phyloP scores from a whole-genome alignment of 2,113 vertebrate species.

The Ameiurus melas region DNA sequence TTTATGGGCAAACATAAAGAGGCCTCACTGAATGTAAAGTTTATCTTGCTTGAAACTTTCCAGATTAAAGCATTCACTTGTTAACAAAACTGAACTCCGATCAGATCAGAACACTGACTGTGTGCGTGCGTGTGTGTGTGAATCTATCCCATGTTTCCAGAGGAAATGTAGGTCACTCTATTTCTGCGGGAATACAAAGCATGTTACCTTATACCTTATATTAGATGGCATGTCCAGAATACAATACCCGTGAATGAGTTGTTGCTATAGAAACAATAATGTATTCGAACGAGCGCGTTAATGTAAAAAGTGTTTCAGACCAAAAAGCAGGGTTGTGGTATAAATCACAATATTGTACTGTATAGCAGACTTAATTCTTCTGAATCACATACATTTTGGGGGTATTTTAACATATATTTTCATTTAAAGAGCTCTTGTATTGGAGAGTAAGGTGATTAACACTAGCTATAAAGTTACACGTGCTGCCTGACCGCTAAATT shows the following conservation, averaged over 20 bases:
- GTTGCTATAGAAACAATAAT: neutral
- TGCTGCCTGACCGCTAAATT: neutral
- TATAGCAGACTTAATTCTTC: neutral
- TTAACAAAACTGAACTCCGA: neutral
- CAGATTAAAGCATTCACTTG: neutral
- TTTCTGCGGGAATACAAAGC: neutral
- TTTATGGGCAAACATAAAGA: neutral
- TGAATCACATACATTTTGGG: neutral
- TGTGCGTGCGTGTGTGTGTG: neutral
- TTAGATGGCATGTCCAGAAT: neutral
- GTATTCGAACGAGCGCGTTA: neutral
- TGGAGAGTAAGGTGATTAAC: neutral
- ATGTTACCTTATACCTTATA: neutral
- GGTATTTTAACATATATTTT: neutral
- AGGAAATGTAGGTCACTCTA: slow-evolving; percentile 6
- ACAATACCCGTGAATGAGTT: neutral
- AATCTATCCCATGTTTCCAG: neutral
- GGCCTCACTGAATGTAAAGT: neutral
- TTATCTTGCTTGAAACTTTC: neutral
- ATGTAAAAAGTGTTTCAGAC: neutral
- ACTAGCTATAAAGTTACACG: neutral
- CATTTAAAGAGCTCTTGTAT: neutral
- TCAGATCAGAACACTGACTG: neutral
- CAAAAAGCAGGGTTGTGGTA: too few relatives aligned
- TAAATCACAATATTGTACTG: too few relatives aligned